Evolutionary conservation across 2,797 vertebrate genomes (phyloP), one percentile per base, ranked within the genome.

Genomic region (Oryzias sinensis): DNA sequence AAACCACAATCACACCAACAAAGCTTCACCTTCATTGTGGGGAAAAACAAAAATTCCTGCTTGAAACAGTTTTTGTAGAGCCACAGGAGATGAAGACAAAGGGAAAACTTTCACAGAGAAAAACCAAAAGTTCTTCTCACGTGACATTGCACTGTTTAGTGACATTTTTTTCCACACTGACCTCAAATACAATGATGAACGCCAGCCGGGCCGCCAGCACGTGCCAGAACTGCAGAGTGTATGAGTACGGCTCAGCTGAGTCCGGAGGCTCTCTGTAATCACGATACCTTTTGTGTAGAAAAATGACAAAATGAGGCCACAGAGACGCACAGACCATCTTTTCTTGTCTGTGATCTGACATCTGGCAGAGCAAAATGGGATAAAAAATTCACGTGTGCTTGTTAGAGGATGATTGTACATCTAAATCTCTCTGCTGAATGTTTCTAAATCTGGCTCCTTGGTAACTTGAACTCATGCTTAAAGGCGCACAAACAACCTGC

Each of bases 141-240:
- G 47, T 20, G 3, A 17, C 29, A 29, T 48, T 17, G 48, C 8
- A 15, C 41, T 49, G 41, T 59, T 7, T 56, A 14, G 0, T 50
- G 45, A 60, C 20, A 43, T 59, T 48, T 44, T 44, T 44, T 44
- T 77, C 60, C 61, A 54, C 49, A 89, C 92, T 90, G 44, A 98
- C 97, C 95, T 98, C 96, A 74, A 99, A 98, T 7, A 98, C 95
- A 0, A 98, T 97, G 65, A 99, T 97, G 90, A 99, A 98, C 57
- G 97, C 96, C 74, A 98, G 57, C 1, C 96, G 91, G 6, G 96
- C 96, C 51, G 97, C 97, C 43, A 99, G 85, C 49, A 99, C 95
- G 42, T 98, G 96, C 96, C 96, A 99, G 84, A 98, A 99, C 72
- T 99, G 97, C n/a, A 98, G 83, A 17, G 96, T 98, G 87, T 97